These are phyloP conservation scores for Apogon hyalosoma DNA, from an alignment of 2,797 vertebrate species.

Conservation along the genomic window DNA sequence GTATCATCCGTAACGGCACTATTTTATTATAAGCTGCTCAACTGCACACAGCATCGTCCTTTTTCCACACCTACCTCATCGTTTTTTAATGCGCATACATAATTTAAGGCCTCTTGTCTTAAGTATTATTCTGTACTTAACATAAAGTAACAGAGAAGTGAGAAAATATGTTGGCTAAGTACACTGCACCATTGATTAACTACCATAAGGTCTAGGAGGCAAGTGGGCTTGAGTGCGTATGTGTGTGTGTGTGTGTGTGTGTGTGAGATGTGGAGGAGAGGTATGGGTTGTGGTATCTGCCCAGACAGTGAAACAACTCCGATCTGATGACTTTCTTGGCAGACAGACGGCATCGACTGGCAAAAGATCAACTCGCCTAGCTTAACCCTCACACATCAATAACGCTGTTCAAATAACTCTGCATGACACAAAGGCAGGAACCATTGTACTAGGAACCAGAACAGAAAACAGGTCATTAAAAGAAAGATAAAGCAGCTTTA, in stretches of 20 bases:
- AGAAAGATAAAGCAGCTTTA: not conserved
- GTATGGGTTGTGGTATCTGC: conserved; percentile 32
- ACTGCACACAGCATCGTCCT: conserved; percentile 21
- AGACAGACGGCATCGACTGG: conserved; percentile 72
- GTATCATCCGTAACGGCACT: conserved; percentile 39
- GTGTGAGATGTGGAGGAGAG: conserved; percentile 6
- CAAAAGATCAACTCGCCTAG: conserved; percentile 67
- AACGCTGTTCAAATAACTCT: conserved; percentile 48
- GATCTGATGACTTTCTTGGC: conserved; percentile 76
- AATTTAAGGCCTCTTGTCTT: conserved; percentile 58
- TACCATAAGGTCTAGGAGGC: conserved; percentile 32
- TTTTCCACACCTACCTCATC: conserved; percentile 35
- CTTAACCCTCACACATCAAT: conserved; percentile 69
- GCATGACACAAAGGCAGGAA: conserved; percentile 45
- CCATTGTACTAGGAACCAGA: conserved; percentile 51
- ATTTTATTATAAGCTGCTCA: conserved; percentile 57
- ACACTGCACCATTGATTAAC: conserved; percentile 63
- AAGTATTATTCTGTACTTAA: conserved; percentile 51
- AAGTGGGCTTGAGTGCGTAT: conserved; percentile 23
- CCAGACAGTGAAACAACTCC: conserved; percentile 54
- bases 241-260: conserved; percentile 15
- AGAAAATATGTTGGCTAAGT: conserved; percentile 51
- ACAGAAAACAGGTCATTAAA: conserved; percentile 48
- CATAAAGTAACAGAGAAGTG: conserved; percentile 28
- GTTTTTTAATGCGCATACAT: conserved; percentile 62